Percentiles rank a stretch among this genome's conserved stretches.
Conservation (phyloP, 2,113 vertebrate genomes). For the Haemorhous mexicanus region DNA sequence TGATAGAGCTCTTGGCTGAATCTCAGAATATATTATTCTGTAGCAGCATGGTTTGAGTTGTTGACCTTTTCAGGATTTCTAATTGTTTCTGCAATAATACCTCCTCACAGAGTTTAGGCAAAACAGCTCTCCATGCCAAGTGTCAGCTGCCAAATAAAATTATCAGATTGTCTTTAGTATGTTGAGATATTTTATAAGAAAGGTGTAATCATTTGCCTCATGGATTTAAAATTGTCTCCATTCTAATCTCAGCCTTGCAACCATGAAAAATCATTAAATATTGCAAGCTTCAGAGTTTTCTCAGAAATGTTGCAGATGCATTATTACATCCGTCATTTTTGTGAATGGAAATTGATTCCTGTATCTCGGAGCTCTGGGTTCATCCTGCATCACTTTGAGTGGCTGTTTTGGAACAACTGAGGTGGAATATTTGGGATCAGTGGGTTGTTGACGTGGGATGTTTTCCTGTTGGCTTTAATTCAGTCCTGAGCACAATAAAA, state of each 20-base stretch:
- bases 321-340: neutral
- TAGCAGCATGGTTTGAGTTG: neutral
- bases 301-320: neutral
- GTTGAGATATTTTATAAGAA: neutral
- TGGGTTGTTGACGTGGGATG: neutral
- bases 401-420: neutral
- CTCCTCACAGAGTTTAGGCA: neutral
- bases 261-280: neutral
- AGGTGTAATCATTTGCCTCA: neutral
- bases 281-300: neutral
- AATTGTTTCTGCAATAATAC: neutral
- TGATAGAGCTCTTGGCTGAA: neutral
- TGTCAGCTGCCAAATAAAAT: neutral
- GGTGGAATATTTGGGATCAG: neutral
- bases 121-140: neutral
- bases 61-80: neutral
- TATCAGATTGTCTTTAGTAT: neutral
- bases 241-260: neutral
- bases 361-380: neutral
- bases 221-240: neutral
- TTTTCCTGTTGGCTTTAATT: constrained; percentile 21
- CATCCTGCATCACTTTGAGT: neutral
- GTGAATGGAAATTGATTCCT: neutral
- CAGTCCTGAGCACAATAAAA: neutral
- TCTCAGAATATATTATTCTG: neutral